Percentiles rank a stretch among this genome's conserved stretches.
phyloP scores from a whole-genome alignment of 2,888 invertebrate species.

The Coelopa pilipes region DNA sequence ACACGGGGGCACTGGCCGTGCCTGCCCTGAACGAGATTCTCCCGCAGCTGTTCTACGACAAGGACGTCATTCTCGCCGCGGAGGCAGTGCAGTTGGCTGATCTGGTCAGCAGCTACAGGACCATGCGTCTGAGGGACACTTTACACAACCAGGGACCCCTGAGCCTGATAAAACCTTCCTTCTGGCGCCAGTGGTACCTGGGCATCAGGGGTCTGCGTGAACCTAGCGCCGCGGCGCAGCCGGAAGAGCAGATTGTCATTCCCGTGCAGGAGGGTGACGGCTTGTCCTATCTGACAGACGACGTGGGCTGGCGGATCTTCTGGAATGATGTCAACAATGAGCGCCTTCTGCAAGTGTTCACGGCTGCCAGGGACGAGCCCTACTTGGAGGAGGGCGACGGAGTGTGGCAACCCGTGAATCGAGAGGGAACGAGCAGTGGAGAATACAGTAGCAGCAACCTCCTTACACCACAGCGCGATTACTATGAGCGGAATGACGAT shows the following conservation, averaged over 20 bases:
- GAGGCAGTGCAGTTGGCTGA: conserved; percentile 49
- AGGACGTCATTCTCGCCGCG: conserved; percentile 46
- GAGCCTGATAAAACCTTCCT: too few species aligned
- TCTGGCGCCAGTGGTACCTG: too few species aligned
- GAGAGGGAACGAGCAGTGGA: background rate
- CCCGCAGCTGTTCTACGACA: conserved; percentile 78
- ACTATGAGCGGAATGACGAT: background rate
- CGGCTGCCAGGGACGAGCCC: background rate
- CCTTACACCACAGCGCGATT: background rate
- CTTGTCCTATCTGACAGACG: conserved; percentile 43
- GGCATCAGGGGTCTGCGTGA: too few species aligned
- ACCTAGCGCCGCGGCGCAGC: background rate
- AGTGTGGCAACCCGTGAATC: background rate
- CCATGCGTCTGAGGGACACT: too few species aligned
- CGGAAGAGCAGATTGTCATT: conserved; percentile 36
- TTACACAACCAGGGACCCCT: too few species aligned
- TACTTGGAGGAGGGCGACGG: too few species aligned
- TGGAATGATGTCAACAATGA: conserved; percentile 51
- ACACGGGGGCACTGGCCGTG: conserved; percentile 73
- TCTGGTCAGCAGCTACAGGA: conserved; percentile 35
- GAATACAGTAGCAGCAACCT: background rate
- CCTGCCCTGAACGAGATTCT: conserved; percentile 81
- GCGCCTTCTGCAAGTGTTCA: conserved; percentile 39
- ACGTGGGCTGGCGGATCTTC: conserved; percentile 49
- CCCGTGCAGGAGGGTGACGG: conserved; percentile 32